Percentiles rank a stretch among this genome's conserved stretches.
Evolutionary conservation across 2,797 vertebrate genomes (phyloP).

Genomic region (Enteromius trimaculatus): DNA sequence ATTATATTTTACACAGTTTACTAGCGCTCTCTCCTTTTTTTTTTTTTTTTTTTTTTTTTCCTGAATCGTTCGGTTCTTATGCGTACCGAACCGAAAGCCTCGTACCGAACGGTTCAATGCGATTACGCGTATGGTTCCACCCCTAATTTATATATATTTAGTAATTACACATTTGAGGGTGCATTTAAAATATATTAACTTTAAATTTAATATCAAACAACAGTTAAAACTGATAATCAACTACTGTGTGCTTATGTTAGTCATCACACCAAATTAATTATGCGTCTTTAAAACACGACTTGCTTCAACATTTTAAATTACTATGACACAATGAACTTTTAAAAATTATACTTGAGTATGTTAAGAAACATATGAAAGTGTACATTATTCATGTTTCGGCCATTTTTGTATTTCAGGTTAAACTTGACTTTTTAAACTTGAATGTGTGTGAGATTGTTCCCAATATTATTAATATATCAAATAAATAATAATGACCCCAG

Average conservation of each 20-base stretch:
- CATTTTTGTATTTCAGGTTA: neutral
- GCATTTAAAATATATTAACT: neutral
- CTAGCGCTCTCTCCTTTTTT: too few relatives aligned
- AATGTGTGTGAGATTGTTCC: too few relatives aligned
- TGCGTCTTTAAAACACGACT: neutral
- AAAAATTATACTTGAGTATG: neutral
- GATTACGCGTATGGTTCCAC: too few relatives aligned
- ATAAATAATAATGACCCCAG: too few relatives aligned
- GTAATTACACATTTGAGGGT: neutral
- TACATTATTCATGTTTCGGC: too few relatives aligned
- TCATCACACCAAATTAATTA: neutral
- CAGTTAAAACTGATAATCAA: neutral
- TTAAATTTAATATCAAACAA: neutral
- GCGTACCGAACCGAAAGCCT: too few relatives aligned
- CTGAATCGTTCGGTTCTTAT: too few relatives aligned
- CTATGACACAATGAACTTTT: neutral
- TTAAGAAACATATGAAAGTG: neutral
- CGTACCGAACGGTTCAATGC: too few relatives aligned
- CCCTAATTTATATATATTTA: too few relatives aligned
- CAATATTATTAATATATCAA: too few relatives aligned
- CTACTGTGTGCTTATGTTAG: neutral
- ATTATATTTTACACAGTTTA: too few relatives aligned
- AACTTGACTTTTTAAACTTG: neutral
- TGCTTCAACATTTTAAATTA: neutral
- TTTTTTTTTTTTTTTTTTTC: too few relatives aligned